A percentile compares a stretch with the other conserved stretches of the same genome.
phyloP scores from a whole-genome alignment of 2,888 invertebrate genomes.

The Heliothis peltigera region DNA sequence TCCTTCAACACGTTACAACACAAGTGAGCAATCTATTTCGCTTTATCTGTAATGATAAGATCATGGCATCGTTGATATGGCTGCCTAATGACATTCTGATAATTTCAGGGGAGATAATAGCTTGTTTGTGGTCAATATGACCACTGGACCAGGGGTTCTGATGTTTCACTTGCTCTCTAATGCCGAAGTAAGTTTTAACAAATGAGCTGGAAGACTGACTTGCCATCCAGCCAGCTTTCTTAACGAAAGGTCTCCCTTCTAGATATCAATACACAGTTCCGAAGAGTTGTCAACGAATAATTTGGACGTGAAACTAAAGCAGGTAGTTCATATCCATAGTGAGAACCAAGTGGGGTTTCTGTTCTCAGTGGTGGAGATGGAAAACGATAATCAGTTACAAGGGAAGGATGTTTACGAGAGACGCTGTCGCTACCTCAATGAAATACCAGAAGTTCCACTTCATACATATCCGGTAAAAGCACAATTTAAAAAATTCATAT shows the following conservation, averaged over 20 bases:
- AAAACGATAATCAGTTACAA: conserved; percentile 77
- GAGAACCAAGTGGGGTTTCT: conserved; percentile 65
- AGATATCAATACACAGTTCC: conserved; percentile 78
- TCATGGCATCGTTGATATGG: conserved; percentile 41
- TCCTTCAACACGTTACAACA: conserved; percentile 89
- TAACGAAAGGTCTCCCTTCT: conserved; percentile 14
- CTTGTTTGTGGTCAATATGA: conserved; percentile 81
- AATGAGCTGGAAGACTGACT: neutral
- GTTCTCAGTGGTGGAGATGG: conserved; percentile 80
- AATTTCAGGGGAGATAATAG: conserved; percentile 62
- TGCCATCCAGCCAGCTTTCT: neutral
- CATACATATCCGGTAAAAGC: conserved; percentile 75
- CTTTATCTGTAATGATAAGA: conserved; percentile 47
- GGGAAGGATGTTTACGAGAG: conserved; percentile 84
- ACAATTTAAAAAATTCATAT: too few relatives aligned
- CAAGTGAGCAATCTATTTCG: conserved; percentile 71
- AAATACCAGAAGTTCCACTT: conserved; percentile 75
- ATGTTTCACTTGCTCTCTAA: conserved; percentile 81
- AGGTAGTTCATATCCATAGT: conserved; percentile 59
- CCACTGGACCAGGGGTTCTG: conserved; percentile 86
- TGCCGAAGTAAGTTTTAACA: conserved; percentile 80
- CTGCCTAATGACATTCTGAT: conserved; percentile 35
- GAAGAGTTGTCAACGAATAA: conserved; percentile 78
- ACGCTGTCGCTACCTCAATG: conserved; percentile 90
- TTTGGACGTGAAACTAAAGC: conserved; percentile 68